These are phyloP conservation scores for Aproaerema taeniolella DNA, from an alignment of 2,888 invertebrate species.

Conservation along the genomic window DNA sequence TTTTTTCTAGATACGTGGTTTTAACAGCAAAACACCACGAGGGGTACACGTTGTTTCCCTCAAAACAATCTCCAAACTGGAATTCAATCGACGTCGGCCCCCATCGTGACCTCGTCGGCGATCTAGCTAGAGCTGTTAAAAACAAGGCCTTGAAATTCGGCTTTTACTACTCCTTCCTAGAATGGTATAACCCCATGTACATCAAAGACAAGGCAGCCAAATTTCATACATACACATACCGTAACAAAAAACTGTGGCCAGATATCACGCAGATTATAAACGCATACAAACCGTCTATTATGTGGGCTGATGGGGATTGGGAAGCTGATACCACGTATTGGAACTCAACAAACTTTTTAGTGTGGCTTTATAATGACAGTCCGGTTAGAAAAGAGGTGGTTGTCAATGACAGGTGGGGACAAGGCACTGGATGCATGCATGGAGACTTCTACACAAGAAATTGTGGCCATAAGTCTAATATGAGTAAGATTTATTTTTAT, in stretches of 20 bases:
- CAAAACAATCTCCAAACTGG: slow-evolving; percentile 89
- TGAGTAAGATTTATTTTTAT: slow-evolving; percentile 35
- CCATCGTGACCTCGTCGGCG: slow-evolving; percentile 86
- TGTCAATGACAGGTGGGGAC: slow-evolving; percentile 97
- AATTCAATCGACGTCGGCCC: slow-evolving; percentile 89
- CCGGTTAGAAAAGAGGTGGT: slow-evolving; percentile 93
- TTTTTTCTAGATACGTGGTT: slow-evolving; percentile 81
- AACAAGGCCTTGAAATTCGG: slow-evolving; percentile 83
- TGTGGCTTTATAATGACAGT: slow-evolving; percentile 96
- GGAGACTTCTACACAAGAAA: slow-evolving; percentile 95
- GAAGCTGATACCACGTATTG: slow-evolving; percentile 90
- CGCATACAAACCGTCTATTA: slow-evolving; percentile 83
- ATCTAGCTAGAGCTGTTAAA: slow-evolving; percentile 83
- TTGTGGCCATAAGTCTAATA: slow-evolving; percentile 83
- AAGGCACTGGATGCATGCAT: slow-evolving; percentile 86
- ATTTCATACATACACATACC: slow-evolving; percentile 81
- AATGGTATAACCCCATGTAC: slow-evolving; percentile 93
- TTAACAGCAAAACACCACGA: slow-evolving; percentile 94
- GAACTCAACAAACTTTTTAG: slow-evolving; percentile 89
- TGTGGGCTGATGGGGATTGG: slow-evolving; percentile 98
- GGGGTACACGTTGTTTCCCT: slow-evolving; percentile 91
- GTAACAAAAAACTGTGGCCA: slow-evolving; percentile 83
- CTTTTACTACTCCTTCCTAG: slow-evolving; percentile 88
- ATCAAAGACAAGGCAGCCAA: slow-evolving; percentile 80
- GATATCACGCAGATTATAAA: slow-evolving; percentile 88